A percentile compares a stretch with the other conserved stretches of the same genome.
phyloP scores from a whole-genome alignment of 2,113 vertebrate species.

The Lepus europaeus region DNA sequence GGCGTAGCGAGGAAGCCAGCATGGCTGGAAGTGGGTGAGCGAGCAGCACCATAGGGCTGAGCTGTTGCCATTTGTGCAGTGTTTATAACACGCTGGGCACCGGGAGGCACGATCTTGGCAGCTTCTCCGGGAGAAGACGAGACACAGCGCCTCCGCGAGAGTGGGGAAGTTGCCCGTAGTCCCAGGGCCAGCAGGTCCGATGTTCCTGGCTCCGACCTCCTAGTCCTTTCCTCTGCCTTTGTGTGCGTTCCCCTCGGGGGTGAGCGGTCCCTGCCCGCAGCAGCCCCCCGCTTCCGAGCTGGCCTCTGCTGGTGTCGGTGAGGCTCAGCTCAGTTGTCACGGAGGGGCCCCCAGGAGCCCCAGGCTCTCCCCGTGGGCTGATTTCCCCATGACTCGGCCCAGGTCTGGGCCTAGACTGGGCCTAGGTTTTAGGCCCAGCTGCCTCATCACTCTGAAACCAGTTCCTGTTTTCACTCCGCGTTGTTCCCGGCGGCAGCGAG shows the following conservation, averaged over 20 bases:
- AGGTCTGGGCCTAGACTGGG: no score
- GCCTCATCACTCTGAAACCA: neutral
- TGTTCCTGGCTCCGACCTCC: neutral
- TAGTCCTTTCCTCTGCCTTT: neutral
- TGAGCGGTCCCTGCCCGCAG: no score
- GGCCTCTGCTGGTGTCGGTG: no score
- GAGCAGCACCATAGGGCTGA: accelerated
- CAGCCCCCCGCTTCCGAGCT: accelerated
- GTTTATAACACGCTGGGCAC: neutral
- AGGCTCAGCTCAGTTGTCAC: accelerated
- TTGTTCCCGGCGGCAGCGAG: neutral
- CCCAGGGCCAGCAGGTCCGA: neutral
- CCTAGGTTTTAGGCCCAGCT: neutral
- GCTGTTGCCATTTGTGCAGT: accelerated
- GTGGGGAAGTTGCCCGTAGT: no score
- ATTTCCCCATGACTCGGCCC: neutral
- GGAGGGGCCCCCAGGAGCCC: neutral
- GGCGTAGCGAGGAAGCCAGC: neutral
- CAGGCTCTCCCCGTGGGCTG: neutral
- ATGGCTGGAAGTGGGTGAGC: neutral
- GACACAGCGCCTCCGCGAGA: neutral
- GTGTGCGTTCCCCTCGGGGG: neutral
- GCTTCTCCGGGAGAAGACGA: neutral
- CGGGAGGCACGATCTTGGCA: neutral
- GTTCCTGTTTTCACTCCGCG: neutral